Conservation (phyloP, 37 sponge, comb jelly and placozoan genomes). For the Lycopodina hypogea region DNA sequence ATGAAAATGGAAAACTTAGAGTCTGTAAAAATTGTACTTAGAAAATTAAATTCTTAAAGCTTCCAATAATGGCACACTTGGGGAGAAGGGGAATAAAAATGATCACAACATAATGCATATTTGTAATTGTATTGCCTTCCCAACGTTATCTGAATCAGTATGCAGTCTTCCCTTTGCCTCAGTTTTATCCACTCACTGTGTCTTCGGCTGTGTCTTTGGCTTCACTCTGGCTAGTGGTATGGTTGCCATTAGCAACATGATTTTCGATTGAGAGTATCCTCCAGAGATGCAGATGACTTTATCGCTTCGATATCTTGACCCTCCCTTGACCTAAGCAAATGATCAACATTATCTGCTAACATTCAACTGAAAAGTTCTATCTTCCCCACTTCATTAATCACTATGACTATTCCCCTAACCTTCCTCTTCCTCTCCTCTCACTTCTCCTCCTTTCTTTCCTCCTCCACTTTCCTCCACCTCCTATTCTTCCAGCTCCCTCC, state of each 20-base stretch:
- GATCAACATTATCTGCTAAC: constrained; percentile 23
- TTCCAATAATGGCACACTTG: no score
- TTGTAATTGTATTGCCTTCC: no score
- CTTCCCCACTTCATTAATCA: constrained; percentile 64
- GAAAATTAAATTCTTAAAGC: no score
- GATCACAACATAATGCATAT: no score
- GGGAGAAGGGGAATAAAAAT: no score
- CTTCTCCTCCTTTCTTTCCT: no score
- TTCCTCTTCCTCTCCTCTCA: no score
- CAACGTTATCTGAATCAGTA: constrained; percentile 36
- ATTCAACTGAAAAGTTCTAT: constrained; percentile 54
- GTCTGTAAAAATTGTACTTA: no score
- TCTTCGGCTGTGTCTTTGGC: constrained; percentile 10
- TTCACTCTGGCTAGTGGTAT: constrained; percentile 37
- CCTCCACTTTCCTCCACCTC: no score
- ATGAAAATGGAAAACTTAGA: no score
- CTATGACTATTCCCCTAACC: constrained; percentile 10
- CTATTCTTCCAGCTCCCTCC: no score
- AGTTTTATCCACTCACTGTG: constrained; percentile 46
- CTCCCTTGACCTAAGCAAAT: constrained; percentile 12
- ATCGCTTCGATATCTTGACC: neutral
- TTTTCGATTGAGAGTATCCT: neutral
- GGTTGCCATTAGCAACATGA: constrained; percentile 41
- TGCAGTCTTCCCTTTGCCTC: constrained; percentile 24
- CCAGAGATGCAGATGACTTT: neutral